Conservation (phyloP, 2,113 vertebrate species). For the Dunckerocampus dactyliophorus region DNA sequence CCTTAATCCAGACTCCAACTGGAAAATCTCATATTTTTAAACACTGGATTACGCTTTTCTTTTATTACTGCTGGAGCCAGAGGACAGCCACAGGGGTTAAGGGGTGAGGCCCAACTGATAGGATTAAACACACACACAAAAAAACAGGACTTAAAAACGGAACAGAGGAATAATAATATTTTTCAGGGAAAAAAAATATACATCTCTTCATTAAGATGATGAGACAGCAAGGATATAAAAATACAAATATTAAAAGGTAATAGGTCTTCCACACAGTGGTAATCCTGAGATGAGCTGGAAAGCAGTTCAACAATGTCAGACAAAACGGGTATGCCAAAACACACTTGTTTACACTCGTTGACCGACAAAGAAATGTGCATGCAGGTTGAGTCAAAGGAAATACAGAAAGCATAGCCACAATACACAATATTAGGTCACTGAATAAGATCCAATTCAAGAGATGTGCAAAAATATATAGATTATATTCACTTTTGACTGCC, state of each 20-base stretch:
- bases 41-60: slow-evolving; percentile 85
- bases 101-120: slow-evolving; percentile 60
- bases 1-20: slow-evolving; percentile 80
- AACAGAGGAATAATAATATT: slow-evolving; percentile 61
- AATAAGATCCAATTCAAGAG: too few relatives aligned
- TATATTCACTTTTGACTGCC: not conserved
- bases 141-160: slow-evolving; percentile 76
- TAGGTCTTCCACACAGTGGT: slow-evolving; percentile 43
- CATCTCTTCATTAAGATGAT: slow-evolving; percentile 60
- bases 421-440: not conserved
- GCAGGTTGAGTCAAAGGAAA: not conserved
- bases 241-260: slow-evolving; percentile 51
- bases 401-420: not conserved
- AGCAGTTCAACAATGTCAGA: slow-evolving; percentile 45
- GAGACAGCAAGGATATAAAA: slow-evolving; percentile 45
- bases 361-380: slow-evolving; percentile 30
- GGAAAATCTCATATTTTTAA: slow-evolving; percentile 86
- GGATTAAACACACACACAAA: slow-evolving; percentile 75
- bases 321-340: slow-evolving; percentile 15
- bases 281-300: slow-evolving; percentile 58
- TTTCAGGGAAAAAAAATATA: slow-evolving; percentile 21
- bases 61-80: slow-evolving; percentile 79
- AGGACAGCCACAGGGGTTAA: slow-evolving; percentile 36
- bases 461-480: too few relatives aligned
- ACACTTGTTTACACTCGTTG: slow-evolving; percentile 29